Percentiles rank a stretch among this genome's conserved stretches.
Conservation (phyloP, 2,797 vertebrate genomes). For the Danionella dracula region DNA sequence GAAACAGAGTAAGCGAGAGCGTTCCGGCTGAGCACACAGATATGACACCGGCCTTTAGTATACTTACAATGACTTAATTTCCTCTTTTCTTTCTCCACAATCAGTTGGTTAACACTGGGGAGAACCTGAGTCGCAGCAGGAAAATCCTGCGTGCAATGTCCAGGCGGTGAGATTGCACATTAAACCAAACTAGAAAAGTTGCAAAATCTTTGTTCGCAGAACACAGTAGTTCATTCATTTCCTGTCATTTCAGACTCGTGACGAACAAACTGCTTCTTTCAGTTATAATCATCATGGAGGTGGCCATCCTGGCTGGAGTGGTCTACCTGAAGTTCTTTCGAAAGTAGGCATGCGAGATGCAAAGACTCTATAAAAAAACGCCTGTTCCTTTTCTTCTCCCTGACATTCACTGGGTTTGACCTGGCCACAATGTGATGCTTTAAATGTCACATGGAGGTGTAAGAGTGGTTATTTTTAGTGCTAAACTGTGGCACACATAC, state of each 20-base stretch:
- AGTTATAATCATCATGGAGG: slow-evolving; percentile 87
- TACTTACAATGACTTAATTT: background rate
- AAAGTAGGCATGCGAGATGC: slow-evolving; percentile 36
- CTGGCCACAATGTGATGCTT: background rate
- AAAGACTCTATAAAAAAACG: background rate
- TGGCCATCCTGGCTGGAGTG: slow-evolving; percentile 85
- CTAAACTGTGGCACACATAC: slow-evolving; percentile 2
- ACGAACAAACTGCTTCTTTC: slow-evolving; percentile 91
- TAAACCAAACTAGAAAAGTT: background rate
- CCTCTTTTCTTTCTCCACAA: slow-evolving; percentile 33
- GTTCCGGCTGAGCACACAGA: background rate
- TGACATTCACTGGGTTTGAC: background rate
- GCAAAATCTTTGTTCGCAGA: background rate
- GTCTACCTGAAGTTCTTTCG: slow-evolving; percentile 93
- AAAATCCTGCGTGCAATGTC: slow-evolving; percentile 92
- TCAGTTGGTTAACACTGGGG: slow-evolving; percentile 86
- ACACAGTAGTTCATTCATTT: background rate
- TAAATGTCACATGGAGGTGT: slow-evolving; percentile 1
- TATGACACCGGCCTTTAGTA: background rate
- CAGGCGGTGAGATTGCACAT: slow-evolving; percentile 72
- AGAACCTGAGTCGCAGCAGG: slow-evolving; percentile 88
- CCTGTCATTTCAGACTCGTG: slow-evolving; percentile 69
- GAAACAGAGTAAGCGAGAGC: slow-evolving; percentile 74
- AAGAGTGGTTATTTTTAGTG: slow-evolving; percentile 7
- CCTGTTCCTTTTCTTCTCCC: background rate